Evolutionary conservation across 2,888 invertebrate species (phyloP), one percentile per base, ranked within the genome.

Genomic region (Habrosyne pyritoides): DNA sequence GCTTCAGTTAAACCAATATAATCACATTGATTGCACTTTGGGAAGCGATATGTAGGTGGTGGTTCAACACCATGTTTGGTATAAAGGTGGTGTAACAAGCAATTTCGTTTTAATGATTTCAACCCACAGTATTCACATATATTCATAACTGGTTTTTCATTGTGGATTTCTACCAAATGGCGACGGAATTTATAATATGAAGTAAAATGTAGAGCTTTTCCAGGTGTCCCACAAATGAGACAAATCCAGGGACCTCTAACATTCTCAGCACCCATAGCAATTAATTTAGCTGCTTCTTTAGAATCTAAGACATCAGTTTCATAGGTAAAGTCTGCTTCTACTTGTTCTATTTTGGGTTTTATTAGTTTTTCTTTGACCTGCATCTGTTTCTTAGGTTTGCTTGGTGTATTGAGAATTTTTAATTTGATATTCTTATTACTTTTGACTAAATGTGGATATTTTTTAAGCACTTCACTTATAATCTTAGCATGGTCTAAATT

Each of bases 71-170:
- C 95, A 87, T 98, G 98, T 73, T 96, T 96, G 0, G 95, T 94
- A 69, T 95, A 96, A 79, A 96, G 87, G 81, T 98, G 98, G 80
- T 97, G 96, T 72, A 96, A 89, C 59, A 97, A 90, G 62, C 96
- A 94, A 68, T 96, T 96, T 64, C 96, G 93, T 73, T 95, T 96
- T 1, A 91, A 89, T 21, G 96, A 95, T 73, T 95, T 95, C 76
- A 96, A 95, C 0, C 97, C 98, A 86, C 98, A 98, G 71, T 96
- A 95, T 79, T 97, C 97, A 84, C 98, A 98, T 33, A 97, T 94
- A 46, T 95, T 94, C 1, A 94, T 89, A 77, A 97, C 95, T 59
- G 97, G 96, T 65, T 95, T 94, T 73, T 97, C 96, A 73, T 95
- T 94, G 71, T 97, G 97, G 0, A 96, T 94, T 65, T 96, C 96